Evolutionary conservation across 35 echinoderm and acorn worm species (phyloP), one percentile per base, ranked within the genome.

Genomic region (Ophioderma brevispina): DNA sequence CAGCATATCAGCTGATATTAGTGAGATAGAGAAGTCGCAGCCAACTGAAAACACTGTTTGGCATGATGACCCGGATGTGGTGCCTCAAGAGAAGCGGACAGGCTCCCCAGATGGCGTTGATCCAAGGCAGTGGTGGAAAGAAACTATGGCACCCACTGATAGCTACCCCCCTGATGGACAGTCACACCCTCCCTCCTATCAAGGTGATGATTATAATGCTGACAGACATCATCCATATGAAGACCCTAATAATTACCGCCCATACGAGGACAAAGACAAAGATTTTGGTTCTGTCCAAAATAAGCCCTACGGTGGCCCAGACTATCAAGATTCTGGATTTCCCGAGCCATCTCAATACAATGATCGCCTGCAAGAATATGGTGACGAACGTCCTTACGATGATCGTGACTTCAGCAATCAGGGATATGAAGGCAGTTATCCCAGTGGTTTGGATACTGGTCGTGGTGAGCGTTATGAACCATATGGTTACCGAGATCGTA

Each of bases 381-480:
- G 59, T 70, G 59, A 70, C 28, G 59, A 70, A 30, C 59, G 59
- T 13, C 59, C 59, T 70, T 70, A 15, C 2, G 59, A 70, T 70
- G 59, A 70, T 70, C 17, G 3, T 3, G 59, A 70, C 15, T 70
- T 70, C 4, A 70, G 59, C 28, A 70, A 70, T 25, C 59, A 18
- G 59, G 59, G 59, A 70, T 70, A 70, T 70, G 59, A 70, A 70
- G 59, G 59, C 28, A 70, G 59, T 70, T 70, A 70, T 70, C 59
- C 59, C 2, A 70, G 59, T 25, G 59, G 59, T 70, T 70, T 70
- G 28, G 59, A 70, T 30, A 4, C 59, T 70, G 59, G 59, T 70
- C 59, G 59, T 25, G 59, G 59, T 25, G 59, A 70, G 23, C 59
- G 23, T 3, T 70, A 70, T 70, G 59, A 70, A 70, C 59, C 59